A percentile compares a stretch with the other conserved stretches of the same genome.
Evolutionary conservation across 1,140 invertebrate genomes (phyloP).

Genomic region (Cyphomyrmex costatus): DNA sequence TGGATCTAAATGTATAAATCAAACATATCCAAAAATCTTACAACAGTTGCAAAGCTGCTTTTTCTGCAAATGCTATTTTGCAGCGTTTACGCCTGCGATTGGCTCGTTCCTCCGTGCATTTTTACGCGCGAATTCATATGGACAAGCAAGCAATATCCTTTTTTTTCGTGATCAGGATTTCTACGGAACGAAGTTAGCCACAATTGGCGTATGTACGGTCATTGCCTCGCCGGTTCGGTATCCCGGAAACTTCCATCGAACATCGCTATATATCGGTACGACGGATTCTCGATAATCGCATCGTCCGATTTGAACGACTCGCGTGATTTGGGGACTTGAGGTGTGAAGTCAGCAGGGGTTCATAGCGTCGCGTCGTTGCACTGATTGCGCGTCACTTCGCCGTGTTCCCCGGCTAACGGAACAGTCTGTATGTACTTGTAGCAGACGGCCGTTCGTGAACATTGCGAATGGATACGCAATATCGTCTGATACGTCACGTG

Average conservation of each 20-base stretch:
- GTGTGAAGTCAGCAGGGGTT: too few relatives aligned
- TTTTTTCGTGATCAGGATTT: neutral
- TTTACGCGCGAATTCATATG: neutral
- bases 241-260: too few relatives aligned
- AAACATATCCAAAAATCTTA: too few relatives aligned
- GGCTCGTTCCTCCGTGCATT: neutral
- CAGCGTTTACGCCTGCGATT: neutral
- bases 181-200: neutral
- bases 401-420: neutral
- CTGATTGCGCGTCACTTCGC: neutral
- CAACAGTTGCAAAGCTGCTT: too few relatives aligned
- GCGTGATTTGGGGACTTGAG: neutral
- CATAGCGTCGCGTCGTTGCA: neutral
- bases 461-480: neutral
- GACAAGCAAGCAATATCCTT: neutral
- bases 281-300: neutral
- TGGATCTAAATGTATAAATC: too few relatives aligned
- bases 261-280: too few relatives aligned
- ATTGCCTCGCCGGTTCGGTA: too few relatives aligned
- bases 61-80: too few relatives aligned
- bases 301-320: conserved; percentile 10
- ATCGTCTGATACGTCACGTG: neutral
- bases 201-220: too few relatives aligned
- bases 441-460: too few relatives aligned
- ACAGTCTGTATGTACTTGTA: too few relatives aligned